Evolutionary conservation across 2,888 invertebrate genomes (phyloP).

Genomic region (Aquatica leii): DNA sequence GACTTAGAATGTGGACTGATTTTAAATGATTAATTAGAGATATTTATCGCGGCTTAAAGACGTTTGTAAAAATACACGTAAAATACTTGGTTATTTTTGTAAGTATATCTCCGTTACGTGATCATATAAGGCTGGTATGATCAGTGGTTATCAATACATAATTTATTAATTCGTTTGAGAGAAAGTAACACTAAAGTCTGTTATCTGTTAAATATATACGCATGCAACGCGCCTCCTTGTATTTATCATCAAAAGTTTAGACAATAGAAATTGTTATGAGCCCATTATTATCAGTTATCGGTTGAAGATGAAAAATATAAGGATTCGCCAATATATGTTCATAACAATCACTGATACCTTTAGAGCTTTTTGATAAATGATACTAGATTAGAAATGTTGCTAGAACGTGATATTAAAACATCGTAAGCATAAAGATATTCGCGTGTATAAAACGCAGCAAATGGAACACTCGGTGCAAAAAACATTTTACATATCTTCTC

Average conservation of each 20-base stretch:
- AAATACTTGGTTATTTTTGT: constrained; percentile 26
- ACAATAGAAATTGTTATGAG: constrained; percentile 15
- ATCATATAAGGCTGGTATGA: constrained; percentile 47
- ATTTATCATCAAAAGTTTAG: constrained; percentile 20
- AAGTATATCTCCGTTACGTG: constrained; percentile 25
- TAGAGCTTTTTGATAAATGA: constrained; percentile 36
- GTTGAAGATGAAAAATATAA: constrained; percentile 20
- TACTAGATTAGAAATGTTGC: constrained; percentile 20
- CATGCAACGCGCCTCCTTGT: constrained; percentile 16
- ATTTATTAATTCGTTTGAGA: constrained; percentile 1
- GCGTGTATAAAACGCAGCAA: too few species aligned
- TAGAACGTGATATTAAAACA: constrained; percentile 30
- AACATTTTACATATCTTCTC: background rate
- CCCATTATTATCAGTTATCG: constrained; percentile 10
- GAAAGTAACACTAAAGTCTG: constrained; percentile 19
- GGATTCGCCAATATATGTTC: constrained; percentile 17
- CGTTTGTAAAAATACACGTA: constrained; percentile 18
- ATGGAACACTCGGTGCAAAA: too few species aligned
- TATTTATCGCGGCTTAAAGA: constrained; percentile 21
- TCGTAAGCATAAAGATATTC: constrained; percentile 28
- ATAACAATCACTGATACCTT: constrained; percentile 27
- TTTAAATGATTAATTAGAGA: constrained; percentile 35
- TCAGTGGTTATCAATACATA: constrained; percentile 35
- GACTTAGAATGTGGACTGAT: constrained; percentile 48
- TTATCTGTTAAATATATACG: constrained; percentile 21